Evolutionary conservation across 2,888 invertebrate species (phyloP).

Genomic region (Hyposoter didymator): DNA sequence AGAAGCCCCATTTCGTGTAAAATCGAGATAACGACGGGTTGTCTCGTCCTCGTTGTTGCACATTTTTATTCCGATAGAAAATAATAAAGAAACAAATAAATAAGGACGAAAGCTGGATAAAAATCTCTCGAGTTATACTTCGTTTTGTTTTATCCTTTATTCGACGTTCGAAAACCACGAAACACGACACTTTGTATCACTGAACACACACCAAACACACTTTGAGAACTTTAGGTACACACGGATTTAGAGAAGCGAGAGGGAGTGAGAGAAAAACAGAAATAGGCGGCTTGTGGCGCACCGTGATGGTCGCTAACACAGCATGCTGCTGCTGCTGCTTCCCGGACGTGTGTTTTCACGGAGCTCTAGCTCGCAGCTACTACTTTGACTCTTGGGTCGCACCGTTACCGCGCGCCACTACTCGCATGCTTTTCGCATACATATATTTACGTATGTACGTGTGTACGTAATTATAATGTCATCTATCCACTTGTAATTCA

Average conservation of each 20-base stretch:
- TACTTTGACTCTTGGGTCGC: slow-evolving; percentile 50
- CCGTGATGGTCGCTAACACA: slow-evolving; percentile 47
- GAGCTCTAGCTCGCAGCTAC: slow-evolving; percentile 48
- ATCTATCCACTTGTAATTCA: background rate
- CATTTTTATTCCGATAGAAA: slow-evolving; percentile 49
- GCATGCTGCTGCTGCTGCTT: slow-evolving; percentile 58
- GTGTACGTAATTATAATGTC: slow-evolving; percentile 7
- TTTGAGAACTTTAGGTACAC: slow-evolving; percentile 14
- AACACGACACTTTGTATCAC: slow-evolving; percentile 33
- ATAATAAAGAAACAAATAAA: slow-evolving; percentile 2
- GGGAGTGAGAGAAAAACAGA: background rate
- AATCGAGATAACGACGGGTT: slow-evolving; percentile 65
- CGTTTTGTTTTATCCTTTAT: slow-evolving; percentile 17
- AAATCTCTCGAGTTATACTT: background rate
- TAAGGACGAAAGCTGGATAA: background rate
- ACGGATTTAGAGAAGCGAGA: background rate
- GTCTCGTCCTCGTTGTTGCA: slow-evolving; percentile 46
- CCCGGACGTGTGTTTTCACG: slow-evolving; percentile 67
- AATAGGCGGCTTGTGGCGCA: slow-evolving; percentile 30
- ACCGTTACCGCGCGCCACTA: slow-evolving; percentile 64
- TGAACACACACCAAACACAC: slow-evolving; percentile 16
- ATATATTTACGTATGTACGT: slow-evolving; percentile 17
- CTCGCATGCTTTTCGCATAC: background rate
- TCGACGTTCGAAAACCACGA: slow-evolving; percentile 23
- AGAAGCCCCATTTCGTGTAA: slow-evolving; percentile 80